A percentile compares a stretch with the other conserved stretches of the same genome.
Conservation (phyloP, 2,888 invertebrate genomes). For the Pemphredon lugubris region DNA sequence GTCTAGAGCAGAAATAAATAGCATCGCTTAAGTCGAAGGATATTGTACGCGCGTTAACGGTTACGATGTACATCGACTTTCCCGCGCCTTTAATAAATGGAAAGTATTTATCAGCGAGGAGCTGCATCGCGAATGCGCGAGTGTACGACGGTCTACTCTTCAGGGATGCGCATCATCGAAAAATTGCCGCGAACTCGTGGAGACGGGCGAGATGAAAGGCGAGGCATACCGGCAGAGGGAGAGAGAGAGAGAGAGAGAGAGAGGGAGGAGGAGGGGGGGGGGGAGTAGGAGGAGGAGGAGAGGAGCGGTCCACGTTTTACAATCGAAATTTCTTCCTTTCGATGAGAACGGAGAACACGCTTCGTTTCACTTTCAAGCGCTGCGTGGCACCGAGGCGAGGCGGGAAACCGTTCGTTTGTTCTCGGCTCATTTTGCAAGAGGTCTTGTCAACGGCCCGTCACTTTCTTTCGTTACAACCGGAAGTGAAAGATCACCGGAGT, state of each 20-base stretch:
- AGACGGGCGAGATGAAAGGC: slow-evolving; percentile 37
- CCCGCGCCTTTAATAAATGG: slow-evolving; percentile 41
- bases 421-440: slow-evolving; percentile 40
- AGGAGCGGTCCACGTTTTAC: slow-evolving; percentile 38
- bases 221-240: not conserved
- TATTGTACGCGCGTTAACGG: not conserved
- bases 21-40: not conserved
- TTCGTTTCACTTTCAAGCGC: slow-evolving; percentile 51
- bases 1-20: slow-evolving; percentile 6
- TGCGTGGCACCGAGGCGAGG: slow-evolving; percentile 8
- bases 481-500: slow-evolving; percentile 59
- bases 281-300: slow-evolving; percentile 11
- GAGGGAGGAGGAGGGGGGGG: slow-evolving; percentile 27
- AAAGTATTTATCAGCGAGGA: slow-evolving; percentile 41
- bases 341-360: slow-evolving; percentile 14
- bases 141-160: slow-evolving; percentile 8
- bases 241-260: not conserved
- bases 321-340: slow-evolving; percentile 49
- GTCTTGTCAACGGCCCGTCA: slow-evolving; percentile 39
- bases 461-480: slow-evolving; percentile 59
- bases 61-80: slow-evolving; percentile 30
- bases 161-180: slow-evolving; percentile 17
- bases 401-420: slow-evolving; percentile 35
- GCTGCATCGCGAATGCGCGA: slow-evolving; percentile 26
- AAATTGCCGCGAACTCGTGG: slow-evolving; percentile 25